Conservation (phyloP, 2,113 vertebrate genomes). For the Neodon shergylaensis region DNA sequence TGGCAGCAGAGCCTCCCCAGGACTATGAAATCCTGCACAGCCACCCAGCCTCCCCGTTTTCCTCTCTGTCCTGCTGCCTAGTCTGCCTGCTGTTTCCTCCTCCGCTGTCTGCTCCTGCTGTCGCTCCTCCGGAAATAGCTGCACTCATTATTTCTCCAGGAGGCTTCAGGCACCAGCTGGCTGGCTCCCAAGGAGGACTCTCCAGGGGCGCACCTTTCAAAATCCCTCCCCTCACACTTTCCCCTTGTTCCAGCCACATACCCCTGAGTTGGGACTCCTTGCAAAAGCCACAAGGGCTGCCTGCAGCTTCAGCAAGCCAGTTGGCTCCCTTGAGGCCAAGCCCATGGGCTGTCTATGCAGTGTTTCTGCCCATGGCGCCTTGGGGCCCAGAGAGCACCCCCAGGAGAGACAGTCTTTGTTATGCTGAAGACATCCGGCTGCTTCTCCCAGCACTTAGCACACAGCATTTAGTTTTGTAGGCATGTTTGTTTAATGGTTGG, state of each 20-base stretch:
- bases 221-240: not conserved
- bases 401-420: not conserved
- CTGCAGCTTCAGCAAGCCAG: not conserved
- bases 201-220: not conserved
- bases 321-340: not conserved
- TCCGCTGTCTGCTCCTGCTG: conserved; percentile 16
- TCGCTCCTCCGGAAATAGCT: conserved; percentile 50
- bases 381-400: conserved; percentile 20
- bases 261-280: not conserved
- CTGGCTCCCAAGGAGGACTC: not conserved
- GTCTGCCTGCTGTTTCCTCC: conserved; percentile 44
- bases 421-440: not conserved
- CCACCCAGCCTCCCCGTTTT: not conserved
- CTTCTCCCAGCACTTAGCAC: not conserved
- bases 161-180: conserved; percentile 26
- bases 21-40: not conserved
- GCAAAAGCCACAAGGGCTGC: not conserved
- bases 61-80: not conserved
- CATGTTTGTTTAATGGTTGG: not conserved
- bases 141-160: conserved; percentile 37
- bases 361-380: conserved; percentile 38
- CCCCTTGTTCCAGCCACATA: not conserved
- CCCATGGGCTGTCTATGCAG: not conserved
- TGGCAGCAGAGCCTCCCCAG: not conserved
- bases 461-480: not conserved